These are phyloP conservation scores for Phymanthus crucifer DNA, from an alignment of 92 coral and sea anemone genomes.

Conservation along the genomic window DNA sequence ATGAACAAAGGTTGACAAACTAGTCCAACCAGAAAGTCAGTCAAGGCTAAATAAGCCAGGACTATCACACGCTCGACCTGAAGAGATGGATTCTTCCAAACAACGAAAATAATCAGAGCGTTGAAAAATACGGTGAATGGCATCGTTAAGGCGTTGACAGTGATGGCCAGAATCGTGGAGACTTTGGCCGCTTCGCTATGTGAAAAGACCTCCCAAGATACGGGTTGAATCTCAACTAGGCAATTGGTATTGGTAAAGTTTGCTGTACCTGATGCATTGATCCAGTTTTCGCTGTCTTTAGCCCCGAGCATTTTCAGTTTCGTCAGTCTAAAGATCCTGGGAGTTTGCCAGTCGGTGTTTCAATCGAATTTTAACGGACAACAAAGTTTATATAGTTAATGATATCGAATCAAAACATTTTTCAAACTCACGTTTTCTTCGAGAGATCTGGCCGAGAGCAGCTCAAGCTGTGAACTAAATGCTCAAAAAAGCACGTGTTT, in stretches of 20 bases:
- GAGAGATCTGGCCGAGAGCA: too few species aligned
- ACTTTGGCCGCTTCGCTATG: background rate
- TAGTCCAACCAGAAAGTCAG: conserved; percentile 15
- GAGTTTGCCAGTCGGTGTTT: too few species aligned
- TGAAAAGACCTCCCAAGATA: conserved; percentile 1
- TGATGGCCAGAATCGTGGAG: background rate
- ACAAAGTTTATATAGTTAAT: too few species aligned
- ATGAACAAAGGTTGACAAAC: conserved; percentile 17
- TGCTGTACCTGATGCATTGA: too few species aligned
- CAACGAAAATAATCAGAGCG: conserved; percentile 6
- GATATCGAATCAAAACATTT: too few species aligned
- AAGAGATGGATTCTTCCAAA: background rate
- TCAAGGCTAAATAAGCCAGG: background rate
- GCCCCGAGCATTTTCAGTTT: too few species aligned
- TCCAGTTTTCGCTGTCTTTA: too few species aligned
- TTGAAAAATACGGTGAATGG: conserved; percentile 7
- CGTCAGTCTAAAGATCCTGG: too few species aligned
- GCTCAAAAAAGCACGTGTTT: too few species aligned
- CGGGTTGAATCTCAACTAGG: background rate
- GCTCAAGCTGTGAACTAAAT: too few species aligned
- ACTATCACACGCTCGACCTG: background rate
- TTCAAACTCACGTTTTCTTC: too few species aligned
- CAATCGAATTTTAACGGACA: too few species aligned
- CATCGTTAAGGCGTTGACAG: background rate
- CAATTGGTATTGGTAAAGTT: background rate